phyloP scores from a whole-genome alignment of 1,140 invertebrate species.

The Scylla paramamosain region DNA sequence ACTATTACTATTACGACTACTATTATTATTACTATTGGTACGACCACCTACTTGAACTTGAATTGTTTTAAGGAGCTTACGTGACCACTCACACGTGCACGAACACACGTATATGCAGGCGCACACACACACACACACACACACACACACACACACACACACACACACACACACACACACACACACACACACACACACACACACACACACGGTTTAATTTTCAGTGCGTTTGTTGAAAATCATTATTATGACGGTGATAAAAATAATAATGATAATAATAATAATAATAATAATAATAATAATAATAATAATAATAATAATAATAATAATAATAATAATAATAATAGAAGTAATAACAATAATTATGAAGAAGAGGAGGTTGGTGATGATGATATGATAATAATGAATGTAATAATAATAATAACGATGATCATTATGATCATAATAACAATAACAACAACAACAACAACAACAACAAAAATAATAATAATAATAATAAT shows the following conservation, averaged over 20 bases:
- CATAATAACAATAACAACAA: no score
- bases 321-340: slow-evolving; percentile 41
- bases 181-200: slow-evolving; percentile 33
- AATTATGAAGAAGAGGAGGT: not conserved
- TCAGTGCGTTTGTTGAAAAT: not conserved
- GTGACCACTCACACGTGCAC: not conserved
- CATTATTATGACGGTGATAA: not conserved
- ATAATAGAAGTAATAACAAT: not conserved
- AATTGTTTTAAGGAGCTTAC: not conserved
- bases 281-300: not conserved
- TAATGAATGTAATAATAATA: not conserved
- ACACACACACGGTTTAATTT: not conserved
- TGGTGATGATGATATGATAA: not conserved
- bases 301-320: slow-evolving; percentile 42
- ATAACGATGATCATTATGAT: not conserved
- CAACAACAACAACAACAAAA: not conserved
- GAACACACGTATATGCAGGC: not conserved
- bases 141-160: slow-evolving; percentile 42
- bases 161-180: slow-evolving; percentile 41
- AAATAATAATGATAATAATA: slow-evolving; percentile 39
- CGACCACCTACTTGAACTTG: not conserved
- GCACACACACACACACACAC: slow-evolving; percentile 41
- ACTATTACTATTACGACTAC: not conserved
- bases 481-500: slow-evolving; percentile 31
- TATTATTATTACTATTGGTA: not conserved